These are phyloP conservation scores for Lycocorax pyrrhopterus DNA, from an alignment of 2,113 vertebrate species.

Conservation along the genomic window DNA sequence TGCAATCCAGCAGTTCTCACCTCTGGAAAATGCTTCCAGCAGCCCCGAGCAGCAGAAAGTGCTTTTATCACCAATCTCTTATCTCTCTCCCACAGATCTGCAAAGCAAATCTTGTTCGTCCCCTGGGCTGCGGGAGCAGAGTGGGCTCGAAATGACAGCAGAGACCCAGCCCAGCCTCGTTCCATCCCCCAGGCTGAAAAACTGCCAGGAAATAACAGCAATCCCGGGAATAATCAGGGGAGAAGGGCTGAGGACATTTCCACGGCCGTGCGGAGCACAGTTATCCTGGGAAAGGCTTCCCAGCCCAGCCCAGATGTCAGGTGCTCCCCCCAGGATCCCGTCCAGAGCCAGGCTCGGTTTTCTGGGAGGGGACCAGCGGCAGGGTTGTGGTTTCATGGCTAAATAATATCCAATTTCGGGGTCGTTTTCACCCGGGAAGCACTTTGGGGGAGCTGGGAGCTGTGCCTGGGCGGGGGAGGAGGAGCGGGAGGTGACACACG, in stretches of 20 bases:
- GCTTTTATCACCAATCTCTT: not conserved
- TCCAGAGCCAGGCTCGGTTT: not conserved
- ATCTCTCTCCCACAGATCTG: not conserved
- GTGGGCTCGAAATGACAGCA: not conserved
- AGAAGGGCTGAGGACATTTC: not conserved
- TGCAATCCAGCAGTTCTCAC: not conserved
- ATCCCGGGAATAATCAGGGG: not conserved
- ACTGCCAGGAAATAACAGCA: not conserved
- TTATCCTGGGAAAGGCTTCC: not conserved
- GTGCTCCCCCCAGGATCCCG: not conserved
- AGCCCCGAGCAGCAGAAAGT: not conserved
- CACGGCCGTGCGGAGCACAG: not conserved
- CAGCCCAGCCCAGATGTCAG: slow-evolving; percentile 1
- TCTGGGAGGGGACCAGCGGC: not conserved
- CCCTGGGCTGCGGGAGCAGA: not conserved
- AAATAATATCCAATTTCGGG: accelerated
- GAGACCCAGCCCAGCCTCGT: not conserved
- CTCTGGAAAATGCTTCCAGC: not conserved
- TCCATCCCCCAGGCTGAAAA: not conserved
- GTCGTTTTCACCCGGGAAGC: not conserved
- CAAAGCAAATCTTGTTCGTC: not conserved
- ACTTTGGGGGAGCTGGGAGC: not conserved
- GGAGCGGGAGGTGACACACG: not conserved
- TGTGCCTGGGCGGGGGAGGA: not conserved
- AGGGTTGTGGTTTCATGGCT: not conserved